Percentiles rank a stretch among this genome's conserved stretches.
Conservation (phyloP, 2,113 vertebrate species). For the Bubo bubo region DNA sequence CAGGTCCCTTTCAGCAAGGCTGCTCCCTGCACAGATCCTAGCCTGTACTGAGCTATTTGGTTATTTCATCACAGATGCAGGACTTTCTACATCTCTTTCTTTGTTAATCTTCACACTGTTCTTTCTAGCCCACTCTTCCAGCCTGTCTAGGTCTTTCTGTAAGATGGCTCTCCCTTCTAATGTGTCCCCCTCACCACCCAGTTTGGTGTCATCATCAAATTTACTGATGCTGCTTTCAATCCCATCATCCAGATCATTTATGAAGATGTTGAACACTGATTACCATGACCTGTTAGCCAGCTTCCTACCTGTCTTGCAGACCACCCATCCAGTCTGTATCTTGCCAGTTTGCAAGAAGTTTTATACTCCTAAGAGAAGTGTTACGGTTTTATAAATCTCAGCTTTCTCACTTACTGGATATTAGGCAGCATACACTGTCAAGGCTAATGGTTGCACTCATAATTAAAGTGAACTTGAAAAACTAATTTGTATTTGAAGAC, state of each 20-base stretch:
- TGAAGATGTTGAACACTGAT: not conserved
- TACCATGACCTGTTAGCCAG: not conserved
- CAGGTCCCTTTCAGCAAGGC: not conserved
- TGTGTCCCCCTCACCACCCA: not conserved
- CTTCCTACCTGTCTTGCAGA: not conserved
- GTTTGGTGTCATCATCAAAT: rapidly evolving
- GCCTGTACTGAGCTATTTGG: not conserved
- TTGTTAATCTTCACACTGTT: not conserved
- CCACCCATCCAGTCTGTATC: not conserved
- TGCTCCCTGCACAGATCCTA: not conserved
- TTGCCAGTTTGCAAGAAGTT: not conserved
- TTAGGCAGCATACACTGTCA: not conserved
- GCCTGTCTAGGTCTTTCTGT: not conserved
- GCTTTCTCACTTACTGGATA: not conserved
- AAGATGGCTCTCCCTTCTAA: not conserved
- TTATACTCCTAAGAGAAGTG: not conserved
- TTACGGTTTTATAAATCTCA: not conserved
- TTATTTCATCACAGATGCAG: not conserved
- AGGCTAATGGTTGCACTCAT: not conserved
- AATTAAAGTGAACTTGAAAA: not conserved
- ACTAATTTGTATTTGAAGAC: not conserved
- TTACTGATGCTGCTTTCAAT: not conserved
- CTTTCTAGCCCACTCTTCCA: not conserved
- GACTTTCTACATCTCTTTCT: not conserved
- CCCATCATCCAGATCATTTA: not conserved